phyloP scores from a whole-genome alignment of 2,888 invertebrate species.

The Rhingia campestris region DNA sequence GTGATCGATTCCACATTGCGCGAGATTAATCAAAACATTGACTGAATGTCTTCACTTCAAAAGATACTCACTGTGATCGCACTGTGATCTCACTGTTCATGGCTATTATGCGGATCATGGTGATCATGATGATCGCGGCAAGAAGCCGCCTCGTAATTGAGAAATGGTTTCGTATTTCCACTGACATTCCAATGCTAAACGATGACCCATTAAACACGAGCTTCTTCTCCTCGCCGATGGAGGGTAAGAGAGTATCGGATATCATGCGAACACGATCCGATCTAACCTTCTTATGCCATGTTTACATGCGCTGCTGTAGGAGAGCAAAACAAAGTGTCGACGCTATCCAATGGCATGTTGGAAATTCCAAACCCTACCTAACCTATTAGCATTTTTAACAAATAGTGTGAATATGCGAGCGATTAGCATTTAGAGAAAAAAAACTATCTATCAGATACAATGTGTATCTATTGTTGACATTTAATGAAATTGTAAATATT shows the following conservation, averaged over 20 bases:
- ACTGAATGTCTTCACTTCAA: slow-evolving; percentile 28
- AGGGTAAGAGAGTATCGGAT: slow-evolving; percentile 46
- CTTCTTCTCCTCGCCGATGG: not conserved
- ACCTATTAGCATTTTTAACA: slow-evolving; percentile 50
- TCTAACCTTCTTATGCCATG: slow-evolving; percentile 40
- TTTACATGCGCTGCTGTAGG: not conserved
- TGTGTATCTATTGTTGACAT: slow-evolving; percentile 56
- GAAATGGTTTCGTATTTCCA: slow-evolving; percentile 60
- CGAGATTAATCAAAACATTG: slow-evolving; percentile 32
- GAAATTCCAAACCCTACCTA: not conserved
- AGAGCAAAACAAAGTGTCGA: slow-evolving; percentile 3
- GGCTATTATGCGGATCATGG: too few relatives aligned
- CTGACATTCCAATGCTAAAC: slow-evolving; percentile 63
- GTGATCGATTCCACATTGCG: slow-evolving; percentile 28
- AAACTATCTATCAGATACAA: slow-evolving; percentile 7
- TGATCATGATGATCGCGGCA: slow-evolving; percentile 2
- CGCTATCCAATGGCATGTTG: not conserved
- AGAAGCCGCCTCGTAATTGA: slow-evolving; percentile 35
- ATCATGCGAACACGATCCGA: slow-evolving; percentile 63
- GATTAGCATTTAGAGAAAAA: slow-evolving; percentile 58
- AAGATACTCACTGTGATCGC: slow-evolving; percentile 29
- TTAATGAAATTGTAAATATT: slow-evolving; percentile 68
- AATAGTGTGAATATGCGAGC: slow-evolving; percentile 61
- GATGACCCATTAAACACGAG: slow-evolving; percentile 64
- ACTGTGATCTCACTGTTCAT: not conserved